Conservation (phyloP, 2,888 invertebrate genomes). For the Willowsia nigromaculata region DNA sequence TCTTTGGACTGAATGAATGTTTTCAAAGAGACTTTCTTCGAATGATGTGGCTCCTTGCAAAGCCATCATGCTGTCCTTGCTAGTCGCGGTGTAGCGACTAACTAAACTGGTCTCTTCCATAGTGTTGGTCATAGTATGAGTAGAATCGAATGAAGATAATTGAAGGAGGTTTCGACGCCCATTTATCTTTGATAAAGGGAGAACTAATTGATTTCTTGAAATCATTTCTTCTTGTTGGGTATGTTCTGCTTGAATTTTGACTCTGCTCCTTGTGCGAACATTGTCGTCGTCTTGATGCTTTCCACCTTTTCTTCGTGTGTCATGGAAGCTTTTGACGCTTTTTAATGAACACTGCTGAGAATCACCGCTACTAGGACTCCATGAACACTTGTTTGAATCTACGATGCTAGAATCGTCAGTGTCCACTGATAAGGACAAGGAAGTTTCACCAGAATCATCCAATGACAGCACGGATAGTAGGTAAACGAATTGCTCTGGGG, state of each 20-base stretch:
- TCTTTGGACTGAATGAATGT: background rate
- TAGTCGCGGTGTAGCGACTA: background rate
- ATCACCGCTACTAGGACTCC: background rate
- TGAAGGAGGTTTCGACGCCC: background rate
- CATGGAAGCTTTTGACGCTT: no score
- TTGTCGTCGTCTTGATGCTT: no score
- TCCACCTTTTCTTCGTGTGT: background rate
- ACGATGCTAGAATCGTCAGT: background rate
- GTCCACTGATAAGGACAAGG: background rate
- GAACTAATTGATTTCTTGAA: background rate
- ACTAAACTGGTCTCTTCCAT: background rate
- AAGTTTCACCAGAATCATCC: background rate
- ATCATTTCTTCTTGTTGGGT: no score
- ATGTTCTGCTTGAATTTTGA: no score
- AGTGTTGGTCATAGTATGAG: background rate
- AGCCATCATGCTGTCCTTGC: background rate
- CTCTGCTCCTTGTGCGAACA: no score
- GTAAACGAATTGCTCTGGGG: slow-evolving; percentile 33
- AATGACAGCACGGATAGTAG: slow-evolving; percentile 1
- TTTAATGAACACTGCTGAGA: no score
- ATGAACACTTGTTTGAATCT: background rate
- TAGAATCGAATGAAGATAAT: background rate
- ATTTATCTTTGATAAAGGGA: background rate
- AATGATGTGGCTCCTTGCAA: background rate
- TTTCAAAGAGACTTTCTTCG: background rate